phyloP scores from a whole-genome alignment of 2,888 invertebrate genomes.

The Chymomyza fuscimana region DNA sequence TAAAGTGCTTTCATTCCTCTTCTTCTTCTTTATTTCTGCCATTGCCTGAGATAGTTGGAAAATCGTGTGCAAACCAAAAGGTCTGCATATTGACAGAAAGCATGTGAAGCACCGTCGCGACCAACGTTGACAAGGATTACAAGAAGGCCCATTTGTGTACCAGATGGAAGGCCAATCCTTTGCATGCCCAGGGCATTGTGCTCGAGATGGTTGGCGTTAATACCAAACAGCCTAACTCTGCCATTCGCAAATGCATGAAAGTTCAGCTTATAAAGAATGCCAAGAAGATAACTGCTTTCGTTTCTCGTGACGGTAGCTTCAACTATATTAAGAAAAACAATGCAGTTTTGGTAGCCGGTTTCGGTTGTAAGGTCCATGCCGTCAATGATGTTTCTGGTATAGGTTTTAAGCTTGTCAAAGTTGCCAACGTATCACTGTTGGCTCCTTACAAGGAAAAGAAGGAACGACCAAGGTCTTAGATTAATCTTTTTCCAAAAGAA shows the following conservation, averaged over 20 bases:
- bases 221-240: constrained; percentile 99
- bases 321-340: constrained; percentile 99
- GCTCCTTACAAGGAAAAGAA: constrained; percentile 99
- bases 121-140: constrained; percentile 99
- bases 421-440: constrained; percentile 98
- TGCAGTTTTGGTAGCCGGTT: constrained; percentile 99
- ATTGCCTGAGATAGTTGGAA: constrained; percentile 78
- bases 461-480: constrained; percentile 98
- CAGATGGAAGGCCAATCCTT: constrained; percentile 99
- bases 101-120: constrained; percentile 98
- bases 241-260: constrained; percentile 99
- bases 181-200: constrained; percentile 99
- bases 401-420: constrained; percentile 96
- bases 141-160: constrained; percentile 99
- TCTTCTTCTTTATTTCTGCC: constrained; percentile 77
- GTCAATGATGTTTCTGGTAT: constrained; percentile 96
- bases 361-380: constrained; percentile 99
- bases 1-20: no score
- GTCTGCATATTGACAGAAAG: constrained; percentile 99
- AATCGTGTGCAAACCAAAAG: constrained; percentile 94
- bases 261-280: constrained; percentile 99
- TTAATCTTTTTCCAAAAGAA: constrained; percentile 49
- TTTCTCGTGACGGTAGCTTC: constrained; percentile 99
- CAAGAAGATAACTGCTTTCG: constrained; percentile 99
- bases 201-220: constrained; percentile 99